A percentile compares a stretch with the other conserved stretches of the same genome.
These are phyloP conservation scores for Catalaphyllia jardinei DNA, from an alignment of 64 coral and sea anemone species.

Conservation along the genomic window DNA sequence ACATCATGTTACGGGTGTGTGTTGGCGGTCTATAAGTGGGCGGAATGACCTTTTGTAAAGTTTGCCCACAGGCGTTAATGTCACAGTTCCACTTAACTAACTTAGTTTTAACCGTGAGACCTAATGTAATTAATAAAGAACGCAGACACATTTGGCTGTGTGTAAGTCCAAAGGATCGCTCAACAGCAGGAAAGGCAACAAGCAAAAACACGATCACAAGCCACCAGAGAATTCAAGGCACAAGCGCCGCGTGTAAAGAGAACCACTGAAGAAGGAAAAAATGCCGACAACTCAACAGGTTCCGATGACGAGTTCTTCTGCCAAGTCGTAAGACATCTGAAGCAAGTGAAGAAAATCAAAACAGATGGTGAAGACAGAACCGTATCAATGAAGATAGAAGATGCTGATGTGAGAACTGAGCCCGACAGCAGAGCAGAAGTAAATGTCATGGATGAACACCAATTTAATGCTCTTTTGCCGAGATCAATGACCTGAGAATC, in stretches of 20 bases:
- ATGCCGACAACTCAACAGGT: slow-evolving; percentile 27
- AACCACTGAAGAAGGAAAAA: slow-evolving; percentile 34
- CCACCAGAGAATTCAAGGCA: neutral
- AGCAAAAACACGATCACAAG: neutral
- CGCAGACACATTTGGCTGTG: too few relatives aligned
- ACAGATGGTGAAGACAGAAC: neutral
- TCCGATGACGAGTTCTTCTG: slow-evolving; percentile 45
- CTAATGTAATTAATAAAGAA: too few relatives aligned
- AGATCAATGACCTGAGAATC: slow-evolving; percentile 44
- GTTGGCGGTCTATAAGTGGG: too few relatives aligned
- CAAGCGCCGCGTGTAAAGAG: slow-evolving; percentile 20
- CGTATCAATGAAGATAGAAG: neutral
- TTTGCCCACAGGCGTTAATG: too few relatives aligned
- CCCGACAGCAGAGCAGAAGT: slow-evolving; percentile 24
- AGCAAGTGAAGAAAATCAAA: slow-evolving; percentile 19
- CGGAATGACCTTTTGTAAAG: too few relatives aligned
- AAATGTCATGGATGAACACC: slow-evolving; percentile 47
- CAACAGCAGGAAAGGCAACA: neutral
- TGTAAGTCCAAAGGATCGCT: too few relatives aligned
- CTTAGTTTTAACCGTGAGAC: too few relatives aligned
- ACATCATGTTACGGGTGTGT: too few relatives aligned
- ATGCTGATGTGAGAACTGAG: neutral
- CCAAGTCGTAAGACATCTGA: slow-evolving; percentile 4
- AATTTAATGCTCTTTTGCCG: slow-evolving; percentile 54
- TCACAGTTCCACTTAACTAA: too few relatives aligned